These are phyloP conservation scores for Galago senegalensis DNA, from an alignment of 2,797 vertebrate genomes.

Conservation along the genomic window DNA sequence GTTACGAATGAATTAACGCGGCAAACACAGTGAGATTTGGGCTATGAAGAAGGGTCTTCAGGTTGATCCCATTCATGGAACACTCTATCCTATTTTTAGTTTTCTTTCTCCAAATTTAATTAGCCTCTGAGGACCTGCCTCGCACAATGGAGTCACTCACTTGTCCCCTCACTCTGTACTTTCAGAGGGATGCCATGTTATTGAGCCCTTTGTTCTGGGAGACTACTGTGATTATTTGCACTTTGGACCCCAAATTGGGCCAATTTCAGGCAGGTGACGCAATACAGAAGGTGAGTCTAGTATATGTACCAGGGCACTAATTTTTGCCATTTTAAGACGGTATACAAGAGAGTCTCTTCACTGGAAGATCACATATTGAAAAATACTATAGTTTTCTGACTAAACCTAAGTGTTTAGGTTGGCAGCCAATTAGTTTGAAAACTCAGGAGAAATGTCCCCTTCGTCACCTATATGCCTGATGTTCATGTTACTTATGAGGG, in stretches of 20 bases:
- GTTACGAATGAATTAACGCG: constrained; percentile 37
- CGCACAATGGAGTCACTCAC: not conserved
- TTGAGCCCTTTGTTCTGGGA: constrained; percentile 67
- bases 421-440: constrained; percentile 58
- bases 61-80: constrained; percentile 14
- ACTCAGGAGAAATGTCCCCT: constrained; percentile 49
- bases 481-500: constrained; percentile 50
- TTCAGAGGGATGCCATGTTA: not conserved
- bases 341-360: not conserved
- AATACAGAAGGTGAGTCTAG: constrained; percentile 14
- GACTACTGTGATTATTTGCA: constrained; percentile 12
- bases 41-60: constrained; percentile 2
- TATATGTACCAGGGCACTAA: not conserved
- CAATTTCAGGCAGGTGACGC: constrained; percentile 1
- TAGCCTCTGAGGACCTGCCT: constrained; percentile 48
- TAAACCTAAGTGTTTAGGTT: not conserved
- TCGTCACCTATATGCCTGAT: constrained; percentile 45
- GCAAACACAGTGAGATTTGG: constrained; percentile 39
- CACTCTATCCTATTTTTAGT: constrained; percentile 7
- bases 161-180: not conserved
- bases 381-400: constrained; percentile 31
- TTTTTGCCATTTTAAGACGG: constrained; percentile 45
- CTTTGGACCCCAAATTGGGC: not conserved
- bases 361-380: constrained; percentile 30
- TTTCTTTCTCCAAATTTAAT: constrained; percentile 58